A percentile compares a stretch with the other conserved stretches of the same genome.
These are phyloP conservation scores for Picus viridis DNA, from an alignment of 2,797 vertebrate species.

Conservation along the genomic window DNA sequence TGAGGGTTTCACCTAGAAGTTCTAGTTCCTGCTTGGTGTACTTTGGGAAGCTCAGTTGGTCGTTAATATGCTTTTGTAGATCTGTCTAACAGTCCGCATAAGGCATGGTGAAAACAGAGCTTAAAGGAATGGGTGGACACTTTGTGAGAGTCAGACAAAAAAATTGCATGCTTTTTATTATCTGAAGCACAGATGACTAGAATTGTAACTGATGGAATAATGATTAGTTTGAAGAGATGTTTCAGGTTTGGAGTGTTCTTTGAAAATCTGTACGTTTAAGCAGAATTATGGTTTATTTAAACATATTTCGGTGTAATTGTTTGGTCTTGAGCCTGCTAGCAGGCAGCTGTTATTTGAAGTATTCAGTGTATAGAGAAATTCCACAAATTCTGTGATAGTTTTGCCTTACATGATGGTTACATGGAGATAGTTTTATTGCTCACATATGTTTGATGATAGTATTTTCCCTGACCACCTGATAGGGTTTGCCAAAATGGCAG, in stretches of 20 bases:
- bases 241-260: background rate
- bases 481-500: no score
- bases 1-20: background rate
- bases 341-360: background rate
- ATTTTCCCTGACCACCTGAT: no score
- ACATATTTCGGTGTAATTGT: background rate
- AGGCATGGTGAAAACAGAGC: background rate
- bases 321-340: background rate
- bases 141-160: constrained; percentile 29
- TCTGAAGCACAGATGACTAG: background rate
- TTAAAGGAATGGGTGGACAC: constrained; percentile 49
- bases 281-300: constrained; percentile 15
- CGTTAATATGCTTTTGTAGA: background rate
- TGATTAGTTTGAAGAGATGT: constrained; percentile 44
- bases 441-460: background rate
- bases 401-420: background rate
- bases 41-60: background rate
- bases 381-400: background rate
- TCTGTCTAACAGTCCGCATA: background rate
- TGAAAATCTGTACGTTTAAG: background rate
- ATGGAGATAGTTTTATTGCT: background rate
- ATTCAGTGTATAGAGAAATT: background rate
- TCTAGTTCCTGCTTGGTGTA: background rate
- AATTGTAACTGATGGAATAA: constrained; percentile 32
- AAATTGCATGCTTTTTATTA: constrained; percentile 35